Conservation (phyloP, 1,140 invertebrate species). For the Drosophila pectinifera region DNA sequence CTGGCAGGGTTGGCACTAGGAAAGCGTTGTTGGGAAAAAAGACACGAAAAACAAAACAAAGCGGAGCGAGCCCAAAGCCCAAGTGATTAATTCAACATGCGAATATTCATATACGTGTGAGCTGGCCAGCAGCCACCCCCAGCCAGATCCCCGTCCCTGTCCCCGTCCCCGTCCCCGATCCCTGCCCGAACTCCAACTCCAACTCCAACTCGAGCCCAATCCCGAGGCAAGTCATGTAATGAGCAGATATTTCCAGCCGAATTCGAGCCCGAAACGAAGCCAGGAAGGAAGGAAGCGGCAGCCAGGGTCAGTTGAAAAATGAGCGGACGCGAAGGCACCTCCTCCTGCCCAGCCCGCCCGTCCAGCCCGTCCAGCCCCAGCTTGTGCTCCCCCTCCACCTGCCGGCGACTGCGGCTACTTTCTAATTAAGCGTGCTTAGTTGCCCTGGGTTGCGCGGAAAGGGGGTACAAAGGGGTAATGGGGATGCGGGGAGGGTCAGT, state of each 20-base stretch:
- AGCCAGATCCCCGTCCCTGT: too few relatives aligned
- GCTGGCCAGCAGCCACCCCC: conserved; percentile 18
- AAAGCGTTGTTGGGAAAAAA: conserved; percentile 16
- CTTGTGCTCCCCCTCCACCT: not conserved
- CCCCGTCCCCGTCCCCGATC: too few relatives aligned
- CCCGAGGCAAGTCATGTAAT: conserved; percentile 46
- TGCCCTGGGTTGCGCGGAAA: conserved; percentile 43
- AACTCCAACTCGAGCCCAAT: conserved; percentile 1
- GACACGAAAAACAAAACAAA: conserved; percentile 26
- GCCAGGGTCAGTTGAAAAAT: conserved; percentile 72
- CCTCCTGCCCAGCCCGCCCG: not conserved
- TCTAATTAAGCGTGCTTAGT: conserved; percentile 82
- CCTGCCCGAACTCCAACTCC: not conserved
- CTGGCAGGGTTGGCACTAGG: conserved; percentile 6
- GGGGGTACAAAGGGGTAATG: too few relatives aligned
- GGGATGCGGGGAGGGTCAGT: not conserved
- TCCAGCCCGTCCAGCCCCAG: too few relatives aligned
- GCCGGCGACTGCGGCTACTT: conserved; percentile 66
- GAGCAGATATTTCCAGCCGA: conserved; percentile 41
- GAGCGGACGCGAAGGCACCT: conserved; percentile 52
- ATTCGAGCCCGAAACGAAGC: conserved; percentile 15
- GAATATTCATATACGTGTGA: conserved; percentile 70
- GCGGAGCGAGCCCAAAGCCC: conserved; percentile 62
- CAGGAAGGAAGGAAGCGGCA: conserved; percentile 6
- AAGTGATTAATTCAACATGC: conserved; percentile 80